Evolutionary conservation across 2,888 invertebrate genomes (phyloP).

Genomic region (Pollenia griseotomentosa): DNA sequence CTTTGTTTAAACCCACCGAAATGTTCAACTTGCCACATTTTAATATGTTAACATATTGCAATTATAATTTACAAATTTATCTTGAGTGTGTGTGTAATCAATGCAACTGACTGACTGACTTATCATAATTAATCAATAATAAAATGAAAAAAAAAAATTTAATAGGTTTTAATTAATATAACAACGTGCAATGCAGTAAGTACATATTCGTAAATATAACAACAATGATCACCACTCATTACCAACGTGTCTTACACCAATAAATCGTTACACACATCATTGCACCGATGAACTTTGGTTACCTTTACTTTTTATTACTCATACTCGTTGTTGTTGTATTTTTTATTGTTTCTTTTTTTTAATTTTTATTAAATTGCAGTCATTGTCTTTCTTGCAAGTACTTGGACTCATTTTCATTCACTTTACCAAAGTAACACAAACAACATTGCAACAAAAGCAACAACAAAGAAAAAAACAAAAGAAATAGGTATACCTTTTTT

Average conservation of each 20-base stretch:
- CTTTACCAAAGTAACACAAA: conserved; percentile 36
- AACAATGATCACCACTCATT: conserved; percentile 47
- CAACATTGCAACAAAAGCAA: conserved; percentile 34
- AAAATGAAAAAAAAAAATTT: conserved; percentile 5
- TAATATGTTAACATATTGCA: conserved; percentile 22
- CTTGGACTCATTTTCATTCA: conserved; percentile 64
- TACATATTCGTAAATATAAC: conserved; percentile 16
- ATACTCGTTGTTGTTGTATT: conserved; percentile 19
- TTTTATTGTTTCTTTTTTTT: conserved; percentile 25
- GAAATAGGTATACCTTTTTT: conserved; percentile 26
- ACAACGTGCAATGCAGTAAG: conserved; percentile 28
- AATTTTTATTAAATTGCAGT: conserved; percentile 54
- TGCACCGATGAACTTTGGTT: conserved; percentile 66
- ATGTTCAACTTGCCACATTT: background rate
- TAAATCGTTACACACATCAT: conserved; percentile 60
- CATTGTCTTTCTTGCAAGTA: conserved; percentile 68
- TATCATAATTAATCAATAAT: conserved; percentile 34
- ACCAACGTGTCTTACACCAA: conserved; percentile 54
- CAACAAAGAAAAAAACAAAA: conserved; percentile 34
- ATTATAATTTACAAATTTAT: conserved; percentile 34
- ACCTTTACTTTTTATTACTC: conserved; percentile 55
- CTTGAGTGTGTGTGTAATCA: conserved; percentile 22
- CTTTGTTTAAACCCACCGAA: background rate
- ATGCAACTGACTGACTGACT: conserved; percentile 40
- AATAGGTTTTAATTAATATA: conserved; percentile 29